Evolutionary conservation across 2,797 vertebrate genomes (phyloP).

Genomic region (Rhodeus uyekii): DNA sequence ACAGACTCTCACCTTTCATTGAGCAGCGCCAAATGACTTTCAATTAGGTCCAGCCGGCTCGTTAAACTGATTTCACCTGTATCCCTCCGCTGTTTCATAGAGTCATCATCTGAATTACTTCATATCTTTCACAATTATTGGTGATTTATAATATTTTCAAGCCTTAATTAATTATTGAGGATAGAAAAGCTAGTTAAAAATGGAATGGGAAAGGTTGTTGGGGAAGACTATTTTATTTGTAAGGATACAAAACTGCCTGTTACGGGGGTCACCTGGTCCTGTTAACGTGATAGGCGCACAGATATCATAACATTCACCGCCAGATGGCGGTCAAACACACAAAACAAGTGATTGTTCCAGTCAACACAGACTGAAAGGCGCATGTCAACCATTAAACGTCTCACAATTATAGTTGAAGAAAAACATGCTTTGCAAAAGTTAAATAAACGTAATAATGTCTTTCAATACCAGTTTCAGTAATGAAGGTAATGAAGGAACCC

Average conservation of each 20-base stretch:
- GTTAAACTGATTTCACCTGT: slow-evolving; percentile 5
- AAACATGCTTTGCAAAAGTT: background rate
- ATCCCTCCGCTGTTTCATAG: slow-evolving; percentile 12
- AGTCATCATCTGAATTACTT: background rate
- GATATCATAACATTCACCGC: background rate
- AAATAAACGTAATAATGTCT: background rate
- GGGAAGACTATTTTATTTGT: slow-evolving; percentile 39
- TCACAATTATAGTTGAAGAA: background rate
- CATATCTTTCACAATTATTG: background rate
- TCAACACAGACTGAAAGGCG: background rate
- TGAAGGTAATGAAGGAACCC: background rate
- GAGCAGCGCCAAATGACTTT: background rate
- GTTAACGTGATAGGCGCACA: background rate
- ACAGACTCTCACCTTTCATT: background rate
- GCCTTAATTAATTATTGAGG: no score
- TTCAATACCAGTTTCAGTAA: background rate
- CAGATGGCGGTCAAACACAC: slow-evolving; percentile 41
- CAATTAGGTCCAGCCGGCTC: background rate
- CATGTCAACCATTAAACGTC: no score
- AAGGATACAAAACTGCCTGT: slow-evolving; percentile 16
- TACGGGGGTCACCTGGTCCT: background rate
- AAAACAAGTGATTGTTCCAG: background rate
- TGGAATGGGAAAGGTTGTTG: background rate
- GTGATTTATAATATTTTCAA: background rate
- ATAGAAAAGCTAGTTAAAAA: background rate